Evolutionary conservation across 2,113 vertebrate genomes (phyloP).

Genomic region (Sphaerodactylus townsendi): DNA sequence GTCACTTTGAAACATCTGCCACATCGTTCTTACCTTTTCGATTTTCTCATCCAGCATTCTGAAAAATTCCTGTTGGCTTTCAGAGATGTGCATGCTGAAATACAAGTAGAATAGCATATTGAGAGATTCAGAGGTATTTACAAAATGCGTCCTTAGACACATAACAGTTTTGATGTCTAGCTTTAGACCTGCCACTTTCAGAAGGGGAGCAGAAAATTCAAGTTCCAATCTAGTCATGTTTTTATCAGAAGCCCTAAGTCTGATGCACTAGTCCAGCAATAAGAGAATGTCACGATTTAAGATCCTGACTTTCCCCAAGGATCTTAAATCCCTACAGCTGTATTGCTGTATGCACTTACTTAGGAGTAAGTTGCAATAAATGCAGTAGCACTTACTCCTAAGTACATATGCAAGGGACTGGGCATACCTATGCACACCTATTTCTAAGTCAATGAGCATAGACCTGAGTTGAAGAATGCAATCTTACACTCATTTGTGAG

Average conservation of each 20-base stretch:
- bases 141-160: neutral
- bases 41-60: slow-evolving; percentile 99
- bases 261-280: neutral
- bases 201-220: neutral
- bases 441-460: too few relatives aligned
- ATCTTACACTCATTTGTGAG: too few relatives aligned
- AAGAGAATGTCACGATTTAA: neutral
- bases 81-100: slow-evolving; percentile 96
- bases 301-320: neutral
- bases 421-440: too few relatives aligned
- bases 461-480: too few relatives aligned
- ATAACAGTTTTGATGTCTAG: neutral
- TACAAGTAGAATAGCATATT: slow-evolving; percentile 40
- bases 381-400: too few relatives aligned
- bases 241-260: neutral
- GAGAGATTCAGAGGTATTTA: neutral
- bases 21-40: slow-evolving; percentile 87
- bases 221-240: neutral
- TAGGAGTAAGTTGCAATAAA: too few relatives aligned
- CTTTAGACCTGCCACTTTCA: neutral
- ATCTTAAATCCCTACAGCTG: neutral
- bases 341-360: too few relatives aligned
- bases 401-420: too few relatives aligned
- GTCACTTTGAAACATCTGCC: neutral
- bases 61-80: slow-evolving; percentile 99